Conservation (phyloP, 2,113 vertebrate species). For the Trematocara unimaculatum region DNA sequence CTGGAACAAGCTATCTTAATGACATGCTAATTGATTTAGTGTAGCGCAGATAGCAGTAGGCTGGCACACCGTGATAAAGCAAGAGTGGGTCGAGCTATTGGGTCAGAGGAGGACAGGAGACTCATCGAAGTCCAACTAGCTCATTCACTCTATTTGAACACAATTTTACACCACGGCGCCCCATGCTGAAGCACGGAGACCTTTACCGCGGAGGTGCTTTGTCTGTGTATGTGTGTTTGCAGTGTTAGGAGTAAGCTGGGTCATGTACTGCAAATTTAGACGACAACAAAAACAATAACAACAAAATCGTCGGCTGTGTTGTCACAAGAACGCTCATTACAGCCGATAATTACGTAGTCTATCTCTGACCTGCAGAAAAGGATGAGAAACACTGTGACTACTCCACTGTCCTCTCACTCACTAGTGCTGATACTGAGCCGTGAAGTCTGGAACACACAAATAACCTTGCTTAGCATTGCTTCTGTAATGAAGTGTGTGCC, state of each 20-base stretch:
- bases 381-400: conserved; percentile 65
- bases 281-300: conserved; percentile 3
- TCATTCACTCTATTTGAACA: conserved; percentile 49
- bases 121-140: conserved; percentile 45
- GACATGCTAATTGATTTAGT: conserved; percentile 76
- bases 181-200: conserved; percentile 35
- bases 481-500: neutral
- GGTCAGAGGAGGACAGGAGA: conserved; percentile 54
- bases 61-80: conserved; percentile 67
- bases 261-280: conserved; percentile 14
- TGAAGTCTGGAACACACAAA: conserved; percentile 28
- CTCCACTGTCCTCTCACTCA: conserved; percentile 43
- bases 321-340: conserved; percentile 54
- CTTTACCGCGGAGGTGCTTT: conserved; percentile 16
- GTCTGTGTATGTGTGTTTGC: neutral
- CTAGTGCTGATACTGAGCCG: conserved; percentile 25
- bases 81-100: conserved; percentile 40
- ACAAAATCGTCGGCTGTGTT: neutral
- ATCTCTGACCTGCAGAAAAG: conserved; percentile 67
- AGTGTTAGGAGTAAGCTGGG: neutral
- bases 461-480: conserved; percentile 23
- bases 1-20: conserved; percentile 73
- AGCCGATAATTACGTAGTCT: conserved; percentile 66
- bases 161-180: conserved; percentile 41
- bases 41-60: conserved; percentile 57